Evolutionary conservation across 1,140 invertebrate genomes (phyloP), one percentile per base, ranked within the genome.

Genomic region (Aphelenchoides fujianensis): DNA sequence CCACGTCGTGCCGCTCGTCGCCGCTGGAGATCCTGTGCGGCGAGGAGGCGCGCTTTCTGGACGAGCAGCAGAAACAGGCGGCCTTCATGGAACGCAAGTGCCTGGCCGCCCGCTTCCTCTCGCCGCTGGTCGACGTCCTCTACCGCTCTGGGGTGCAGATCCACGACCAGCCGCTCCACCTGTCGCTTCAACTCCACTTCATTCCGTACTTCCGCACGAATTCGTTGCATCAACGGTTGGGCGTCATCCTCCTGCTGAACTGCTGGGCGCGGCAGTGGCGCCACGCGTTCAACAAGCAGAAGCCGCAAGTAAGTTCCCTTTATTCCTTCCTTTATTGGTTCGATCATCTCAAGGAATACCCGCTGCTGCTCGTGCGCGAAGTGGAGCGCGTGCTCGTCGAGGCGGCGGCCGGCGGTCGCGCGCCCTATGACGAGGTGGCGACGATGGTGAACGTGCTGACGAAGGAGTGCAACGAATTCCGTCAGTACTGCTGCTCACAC

Each of bases 401-500:
- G 23, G 63, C 63, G 27, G 12, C 16, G 16, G 53, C 1, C 28
- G 12, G 5, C 12, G 12, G 23, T n/a, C 63, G 34, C 12, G 12
- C 63, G 28, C 12, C 32, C 12, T 66, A 66, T 48, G 63, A 66
- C 1, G 63, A 75, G 61, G 69, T 73, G 5, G 23, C 35, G 7
- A 23, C 28, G 3, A 23, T 70, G 3, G 69, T 76, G n/a, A 75
- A 36, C 12, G 12, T 57, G 27, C 37, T 76, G 23, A 76, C 75
- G 23, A 75, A 31, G 23, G 76, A 78, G 54, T 76, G 77, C 54
- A 81, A 78, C 48, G 76, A 78, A 27, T 78, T 78, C 23, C 52
- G 64, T 34, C 74, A 57, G 27, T 77, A 80, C 67, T 78, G 76
- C 59, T 34, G 67, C 35, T 53, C 52, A 28, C 70, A 80, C 41